phyloP scores from a whole-genome alignment of 2,113 vertebrate genomes.

The Dipodomys stephensi region DNA sequence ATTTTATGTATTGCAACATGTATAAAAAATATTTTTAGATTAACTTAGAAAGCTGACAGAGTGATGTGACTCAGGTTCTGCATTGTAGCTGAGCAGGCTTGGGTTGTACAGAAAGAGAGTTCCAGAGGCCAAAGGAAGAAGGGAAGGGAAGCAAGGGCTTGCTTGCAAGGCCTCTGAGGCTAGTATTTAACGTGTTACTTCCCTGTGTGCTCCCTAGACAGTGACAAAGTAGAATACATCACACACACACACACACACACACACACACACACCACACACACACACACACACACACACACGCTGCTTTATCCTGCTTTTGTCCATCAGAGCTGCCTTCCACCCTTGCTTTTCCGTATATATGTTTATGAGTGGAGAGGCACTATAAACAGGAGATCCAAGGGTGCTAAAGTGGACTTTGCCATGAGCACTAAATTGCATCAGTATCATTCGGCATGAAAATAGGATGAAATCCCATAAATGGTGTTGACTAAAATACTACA shows the following conservation, averaged over 20 bases:
- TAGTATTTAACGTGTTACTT: background rate
- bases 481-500: background rate
- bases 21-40: background rate
- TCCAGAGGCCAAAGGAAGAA: rapidly evolving
- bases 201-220: background rate
- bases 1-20: background rate
- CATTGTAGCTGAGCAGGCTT: background rate
- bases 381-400: background rate
- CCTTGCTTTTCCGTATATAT: background rate
- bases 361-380: background rate
- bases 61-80: background rate
- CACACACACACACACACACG: background rate
- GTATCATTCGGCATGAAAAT: background rate
- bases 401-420: background rate
- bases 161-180: background rate
- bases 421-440: background rate
- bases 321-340: background rate
- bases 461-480: constrained; percentile 15
- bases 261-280: background rate
- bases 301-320: background rate
- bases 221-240: background rate
- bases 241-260: background rate
- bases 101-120: background rate
- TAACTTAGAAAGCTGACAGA: background rate
- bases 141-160: background rate